A percentile compares a stretch with the other conserved stretches of the same genome.
Evolutionary conservation across 2,888 invertebrate species (phyloP).

Genomic region (Cabera pusaria): DNA sequence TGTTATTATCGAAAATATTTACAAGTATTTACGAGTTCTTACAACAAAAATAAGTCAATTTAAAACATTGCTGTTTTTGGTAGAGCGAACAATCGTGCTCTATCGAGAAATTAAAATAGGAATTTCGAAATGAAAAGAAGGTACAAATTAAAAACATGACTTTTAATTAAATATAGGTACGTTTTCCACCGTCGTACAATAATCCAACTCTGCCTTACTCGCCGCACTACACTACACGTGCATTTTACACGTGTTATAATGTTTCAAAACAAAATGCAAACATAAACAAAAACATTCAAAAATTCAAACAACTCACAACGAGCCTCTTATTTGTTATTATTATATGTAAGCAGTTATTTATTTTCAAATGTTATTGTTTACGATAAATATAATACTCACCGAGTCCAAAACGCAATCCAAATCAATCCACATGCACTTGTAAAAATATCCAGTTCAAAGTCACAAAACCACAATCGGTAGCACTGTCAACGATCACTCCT

Average conservation of each 20-base stretch:
- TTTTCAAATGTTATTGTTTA: constrained; percentile 12
- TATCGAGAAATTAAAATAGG: neutral
- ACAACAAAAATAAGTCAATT: no score
- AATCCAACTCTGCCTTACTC: constrained; percentile 3
- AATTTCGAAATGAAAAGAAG: constrained; percentile 1
- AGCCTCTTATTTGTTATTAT: no score
- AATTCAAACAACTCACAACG: no score
- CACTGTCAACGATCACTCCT: constrained; percentile 56
- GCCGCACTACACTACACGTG: constrained; percentile 2
- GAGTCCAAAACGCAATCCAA: constrained; percentile 80
- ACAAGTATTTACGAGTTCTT: no score
- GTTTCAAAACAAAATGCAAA: constrained; percentile 15
- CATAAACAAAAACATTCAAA: constrained; percentile 19
- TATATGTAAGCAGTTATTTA: no score
- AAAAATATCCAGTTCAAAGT: constrained; percentile 43
- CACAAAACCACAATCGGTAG: constrained; percentile 32
- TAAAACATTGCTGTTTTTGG: no score
- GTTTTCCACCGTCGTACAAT: no score
- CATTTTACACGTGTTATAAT: constrained; percentile 15
- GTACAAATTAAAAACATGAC: no score
- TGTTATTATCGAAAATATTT: no score
- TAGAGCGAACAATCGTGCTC: constrained; percentile 5
- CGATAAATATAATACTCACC: constrained; percentile 50
- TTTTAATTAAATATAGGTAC: no score
- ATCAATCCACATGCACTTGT: constrained; percentile 63